phyloP scores from a whole-genome alignment of 2,113 vertebrate genomes.

The Melanostigma gelatinosum region DNA sequence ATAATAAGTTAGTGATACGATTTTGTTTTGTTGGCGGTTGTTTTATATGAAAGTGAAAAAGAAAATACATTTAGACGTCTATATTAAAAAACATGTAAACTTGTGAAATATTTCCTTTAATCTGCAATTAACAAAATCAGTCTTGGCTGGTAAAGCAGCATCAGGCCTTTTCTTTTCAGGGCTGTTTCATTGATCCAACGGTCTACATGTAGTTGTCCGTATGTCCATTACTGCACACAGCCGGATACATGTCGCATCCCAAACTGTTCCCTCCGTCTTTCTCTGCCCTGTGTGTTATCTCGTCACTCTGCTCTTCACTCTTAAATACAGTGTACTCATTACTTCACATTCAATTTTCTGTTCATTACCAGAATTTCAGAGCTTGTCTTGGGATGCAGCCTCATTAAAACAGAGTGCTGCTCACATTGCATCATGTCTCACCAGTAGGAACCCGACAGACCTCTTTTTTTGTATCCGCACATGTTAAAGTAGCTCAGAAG shows the following conservation, averaged over 20 bases:
- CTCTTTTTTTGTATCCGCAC: not conserved
- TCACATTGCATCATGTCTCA: constrained; percentile 12
- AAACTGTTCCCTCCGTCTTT: not conserved
- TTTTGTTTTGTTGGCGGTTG: not conserved
- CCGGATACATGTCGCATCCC: not conserved
- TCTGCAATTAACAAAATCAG: not conserved
- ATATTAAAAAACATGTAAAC: not conserved
- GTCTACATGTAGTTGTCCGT: not conserved
- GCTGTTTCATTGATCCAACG: not conserved
- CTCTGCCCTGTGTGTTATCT: not conserved
- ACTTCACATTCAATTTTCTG: constrained; percentile 1
- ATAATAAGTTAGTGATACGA: not conserved
- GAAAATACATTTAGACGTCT: not conserved
- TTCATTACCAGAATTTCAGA: not conserved
- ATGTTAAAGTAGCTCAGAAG: not conserved
- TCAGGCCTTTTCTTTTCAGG: too few relatives aligned
- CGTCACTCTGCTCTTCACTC: not conserved
- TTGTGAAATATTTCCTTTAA: not conserved
- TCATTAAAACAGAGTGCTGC: constrained; percentile 6
- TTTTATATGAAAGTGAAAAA: not conserved
- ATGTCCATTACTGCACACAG: too few relatives aligned
- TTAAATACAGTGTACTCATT: constrained; percentile 1
- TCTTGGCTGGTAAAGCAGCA: not conserved
- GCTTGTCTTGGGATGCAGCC: not conserved
- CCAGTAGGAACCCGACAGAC: not conserved